Evolutionary conservation across 2,113 vertebrate genomes (phyloP), one percentile per base, ranked within the genome.

Genomic region (Acanthisitta chloris): DNA sequence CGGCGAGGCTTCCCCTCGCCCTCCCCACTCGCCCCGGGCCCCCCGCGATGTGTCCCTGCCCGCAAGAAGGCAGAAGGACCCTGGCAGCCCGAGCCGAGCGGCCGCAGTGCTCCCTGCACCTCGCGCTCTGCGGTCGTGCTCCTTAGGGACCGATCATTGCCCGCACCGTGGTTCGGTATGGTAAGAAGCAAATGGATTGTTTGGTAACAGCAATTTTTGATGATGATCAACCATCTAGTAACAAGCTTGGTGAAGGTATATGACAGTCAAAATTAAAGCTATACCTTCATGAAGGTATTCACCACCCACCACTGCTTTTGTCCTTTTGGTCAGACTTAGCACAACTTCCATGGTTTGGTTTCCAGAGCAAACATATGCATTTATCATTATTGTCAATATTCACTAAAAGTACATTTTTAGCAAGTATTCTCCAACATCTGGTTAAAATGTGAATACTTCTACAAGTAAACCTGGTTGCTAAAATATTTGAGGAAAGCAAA

Each of bases 401-500:
- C 46, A 52, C 38, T 54, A 48, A 76, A 59, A 25, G 73, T 51
- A 46, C 14, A 51, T 45, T 88, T 86, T 81, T 66, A 72, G 76
- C 55, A 67, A 46, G 25, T 46, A 36, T 64, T 90, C 49, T 67
- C 20, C 4, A 84, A 43, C 88, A 70, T 36, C 45, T 91, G 45
- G 18, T 49, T 82, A 82, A 78, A 87, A 70, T 23, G 29, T n/a
- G 49, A 73, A n/a, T 23, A 48, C 3, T 64, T 43, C 45, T 78
- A 24, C 62, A 49, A 81, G 40, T 55, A 92, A 90, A 83, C n/a
- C 28, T 48, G 45, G 69, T 89, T 57, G 26, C 49, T 72, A 78
- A 76, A 90, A 62, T 66, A 87, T 40, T 20, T 69, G 82, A 91
- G 40, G 48, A 93, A 62, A 81, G 48, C n/a, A 57, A 91, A 92